Conservation (phyloP, 2,113 vertebrate genomes). For the Thomomys bottae region DNA sequence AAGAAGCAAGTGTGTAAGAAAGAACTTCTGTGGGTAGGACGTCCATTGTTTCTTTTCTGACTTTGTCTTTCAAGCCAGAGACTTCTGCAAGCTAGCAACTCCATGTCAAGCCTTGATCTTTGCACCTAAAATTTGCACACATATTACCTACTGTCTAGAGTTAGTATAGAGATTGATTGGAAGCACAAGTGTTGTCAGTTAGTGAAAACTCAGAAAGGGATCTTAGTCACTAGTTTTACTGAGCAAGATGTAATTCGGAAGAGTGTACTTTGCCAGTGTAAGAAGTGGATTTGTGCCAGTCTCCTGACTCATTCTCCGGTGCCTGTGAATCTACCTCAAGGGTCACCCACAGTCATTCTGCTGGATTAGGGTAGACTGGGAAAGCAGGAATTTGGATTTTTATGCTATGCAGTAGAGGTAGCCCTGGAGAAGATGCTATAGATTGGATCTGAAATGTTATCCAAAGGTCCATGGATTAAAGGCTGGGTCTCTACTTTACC, state of each 20-base stretch:
- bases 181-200: not conserved
- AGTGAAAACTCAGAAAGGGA: not conserved
- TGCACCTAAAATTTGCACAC: not conserved
- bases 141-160: too few relatives aligned
- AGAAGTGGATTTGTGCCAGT: not conserved
- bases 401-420: not conserved
- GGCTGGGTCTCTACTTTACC: too few relatives aligned
- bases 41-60: not conserved
- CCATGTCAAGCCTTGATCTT: not conserved
- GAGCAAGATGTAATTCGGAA: rapidly evolving
- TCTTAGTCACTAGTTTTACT: too few relatives aligned
- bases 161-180: not conserved
- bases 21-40: not conserved
- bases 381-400: not conserved
- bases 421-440: not conserved
- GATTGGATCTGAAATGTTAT: not conserved
- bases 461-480: too few relatives aligned
- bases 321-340: not conserved
- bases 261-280: not conserved
- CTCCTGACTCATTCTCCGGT: not conserved
- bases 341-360: too few relatives aligned
- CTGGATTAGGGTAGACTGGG: rapidly evolving
- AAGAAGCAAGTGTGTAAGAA: not conserved
- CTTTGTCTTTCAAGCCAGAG: not conserved
- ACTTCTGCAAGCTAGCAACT: not conserved